Base-by-base conservation (phyloP, 2,113 vertebrate species). In the Pelodiscus sinensis region DNA sequence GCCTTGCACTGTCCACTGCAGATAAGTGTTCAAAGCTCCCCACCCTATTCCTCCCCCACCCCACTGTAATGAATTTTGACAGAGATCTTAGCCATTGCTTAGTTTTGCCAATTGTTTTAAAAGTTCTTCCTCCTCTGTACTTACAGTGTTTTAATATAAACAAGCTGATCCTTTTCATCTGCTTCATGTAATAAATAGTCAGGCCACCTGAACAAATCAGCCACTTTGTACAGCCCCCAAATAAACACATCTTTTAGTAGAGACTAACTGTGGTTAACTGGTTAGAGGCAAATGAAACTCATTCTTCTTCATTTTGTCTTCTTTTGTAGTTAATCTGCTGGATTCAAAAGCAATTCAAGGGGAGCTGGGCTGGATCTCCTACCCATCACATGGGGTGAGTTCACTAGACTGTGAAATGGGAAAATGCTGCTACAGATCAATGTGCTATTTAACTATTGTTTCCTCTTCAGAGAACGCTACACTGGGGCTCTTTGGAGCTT, bases 341-440 rank as follows among this genome's bases (percentile, higher is more conserved):
- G 99, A 99, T 98, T 99, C 99, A 75, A 99, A 99, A 98, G 98
- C 99, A 96, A 99, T 99, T 98, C 99, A 99, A 98, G 99, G 99
- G 90, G 99, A 99, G 98, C 98, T 99, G 96, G 99, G 99, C 97
- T 99, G 99, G 99, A 99, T 99, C 97, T 99, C 99, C 97, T 99
- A 99, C 96, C 99, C 99, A 81, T 97, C 98, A 75, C 99, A 99
- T 79, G 99, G 99, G 98, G 99, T 99, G 97, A 99, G 99, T 99
- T 96, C 82, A 94, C 55, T 85, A 50, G 93, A 94, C 84, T 96
- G 84, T 94, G 91, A 97, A 97, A 97, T 92, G 91, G 87, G 14
- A 96, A 84, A 92, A 57, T 93, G 71, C 85, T 96, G 92, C 88
- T 96, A 4, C 87, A 95, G 94, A 88, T 85, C 95, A 82, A 1